phyloP scores from a whole-genome alignment of 2,888 invertebrate species.

The Pseudococcus jackbeardsleyi region DNA sequence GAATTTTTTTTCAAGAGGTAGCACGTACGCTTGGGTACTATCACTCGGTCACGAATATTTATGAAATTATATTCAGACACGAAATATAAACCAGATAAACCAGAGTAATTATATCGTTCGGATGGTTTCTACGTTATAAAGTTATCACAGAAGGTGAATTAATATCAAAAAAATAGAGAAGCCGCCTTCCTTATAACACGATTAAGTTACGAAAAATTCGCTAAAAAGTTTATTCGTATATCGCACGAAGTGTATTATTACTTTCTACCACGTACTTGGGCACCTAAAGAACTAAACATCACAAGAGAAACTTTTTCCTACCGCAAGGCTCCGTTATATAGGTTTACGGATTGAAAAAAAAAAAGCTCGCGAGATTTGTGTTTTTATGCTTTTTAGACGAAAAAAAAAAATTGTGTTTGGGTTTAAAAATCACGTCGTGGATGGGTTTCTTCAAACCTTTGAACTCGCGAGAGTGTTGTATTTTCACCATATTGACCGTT shows the following conservation, averaged over 20 bases:
- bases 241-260: conserved; percentile 23
- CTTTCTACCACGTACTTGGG: neutral
- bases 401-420: no score
- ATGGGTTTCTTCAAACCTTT: neutral
- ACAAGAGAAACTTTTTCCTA: neutral
- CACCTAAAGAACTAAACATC: neutral
- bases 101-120: conserved; percentile 48
- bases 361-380: no score
- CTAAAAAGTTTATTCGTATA: conserved; percentile 4
- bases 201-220: conserved; percentile 44
- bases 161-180: conserved; percentile 33
- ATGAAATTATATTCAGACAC: conserved; percentile 54
- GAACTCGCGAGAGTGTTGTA: neutral
- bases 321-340: neutral
- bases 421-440: neutral
- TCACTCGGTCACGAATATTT: conserved; percentile 55
- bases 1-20: conserved; percentile 20
- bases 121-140: conserved; percentile 37
- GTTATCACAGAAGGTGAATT: conserved; percentile 20
- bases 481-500: neutral
- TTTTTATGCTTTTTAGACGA: no score
- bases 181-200: neutral
- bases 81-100: conserved; percentile 57
- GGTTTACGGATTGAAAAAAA: no score
- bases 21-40: conserved; percentile 14